Percentiles rank a stretch among this genome's conserved stretches.
Evolutionary conservation across 1,140 invertebrate genomes (phyloP).

Genomic region (Drepana arcuata): DNA sequence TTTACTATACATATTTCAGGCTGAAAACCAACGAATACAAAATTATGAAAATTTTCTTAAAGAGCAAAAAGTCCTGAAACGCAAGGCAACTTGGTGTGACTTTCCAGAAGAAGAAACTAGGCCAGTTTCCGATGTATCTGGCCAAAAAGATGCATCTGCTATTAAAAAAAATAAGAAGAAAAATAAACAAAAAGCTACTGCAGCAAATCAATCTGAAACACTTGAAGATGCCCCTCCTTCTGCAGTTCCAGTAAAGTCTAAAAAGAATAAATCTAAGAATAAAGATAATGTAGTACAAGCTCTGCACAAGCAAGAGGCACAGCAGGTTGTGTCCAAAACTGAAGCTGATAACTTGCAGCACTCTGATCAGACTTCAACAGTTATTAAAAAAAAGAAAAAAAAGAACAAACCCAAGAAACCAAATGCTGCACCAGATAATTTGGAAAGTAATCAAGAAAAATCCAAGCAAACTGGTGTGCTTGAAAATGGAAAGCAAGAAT

Average conservation of each 20-base stretch:
- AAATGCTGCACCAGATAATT: conserved; percentile 3
- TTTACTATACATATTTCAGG: conserved; percentile 32
- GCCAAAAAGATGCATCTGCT: background rate
- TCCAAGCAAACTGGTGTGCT: too few species aligned
- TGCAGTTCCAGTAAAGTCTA: conserved; percentile 16
- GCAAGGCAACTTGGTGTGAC: conserved; percentile 70
- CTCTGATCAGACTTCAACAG: too few species aligned
- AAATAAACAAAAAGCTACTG: conserved; percentile 15
- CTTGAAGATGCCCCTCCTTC: background rate
- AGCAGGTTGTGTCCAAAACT: too few species aligned
- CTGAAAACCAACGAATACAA: conserved; percentile 62
- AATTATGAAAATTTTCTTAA: conserved; percentile 73
- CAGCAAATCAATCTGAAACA: background rate
- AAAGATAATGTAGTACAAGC: conserved; percentile 13
- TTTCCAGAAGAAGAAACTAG: conserved; percentile 51
- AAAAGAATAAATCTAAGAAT: conserved; percentile 28
- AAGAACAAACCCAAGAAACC: conserved; percentile 11
- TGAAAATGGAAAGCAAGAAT: conserved; percentile 1
- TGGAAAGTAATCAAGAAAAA: too few species aligned
- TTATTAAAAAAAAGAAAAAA: conserved; percentile 9
- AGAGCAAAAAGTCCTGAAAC: conserved; percentile 63
- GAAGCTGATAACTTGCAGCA: too few species aligned
- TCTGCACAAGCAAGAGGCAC: conserved; percentile 10
- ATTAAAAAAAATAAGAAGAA: conserved; percentile 13
- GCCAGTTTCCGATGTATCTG: background rate